These are phyloP conservation scores for Mythimna loreyi DNA, from an alignment of 2,888 invertebrate genomes.

Conservation along the genomic window DNA sequence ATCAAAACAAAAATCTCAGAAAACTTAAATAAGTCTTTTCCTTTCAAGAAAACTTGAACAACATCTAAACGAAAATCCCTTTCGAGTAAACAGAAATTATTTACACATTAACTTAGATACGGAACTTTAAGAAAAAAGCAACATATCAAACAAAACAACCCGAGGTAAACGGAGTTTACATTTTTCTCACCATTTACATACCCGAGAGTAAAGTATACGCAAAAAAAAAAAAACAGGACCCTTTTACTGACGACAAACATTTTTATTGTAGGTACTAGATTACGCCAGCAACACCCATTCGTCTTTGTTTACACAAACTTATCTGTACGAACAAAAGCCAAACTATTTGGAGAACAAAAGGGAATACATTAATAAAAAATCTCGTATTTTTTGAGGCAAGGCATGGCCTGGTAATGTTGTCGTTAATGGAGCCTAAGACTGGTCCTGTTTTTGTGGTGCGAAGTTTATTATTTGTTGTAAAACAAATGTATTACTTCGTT, in stretches of 20 bases:
- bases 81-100: conserved; percentile 12
- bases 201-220: conserved; percentile 16
- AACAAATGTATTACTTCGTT: conserved; percentile 12
- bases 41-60: not conserved
- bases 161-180: conserved; percentile 21
- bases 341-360: conserved; percentile 65
- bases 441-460: conserved; percentile 27
- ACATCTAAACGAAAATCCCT: not conserved
- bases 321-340: conserved; percentile 62
- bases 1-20: not conserved
- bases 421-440: conserved; percentile 51
- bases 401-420: conserved; percentile 44
- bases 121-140: conserved; percentile 3
- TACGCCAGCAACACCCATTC: conserved; percentile 49
- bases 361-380: conserved; percentile 65
- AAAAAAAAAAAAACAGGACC: conserved; percentile 36
- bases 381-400: conserved; percentile 42
- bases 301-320: conserved; percentile 61
- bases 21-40: not conserved
- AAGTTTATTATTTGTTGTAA: conserved; percentile 37
- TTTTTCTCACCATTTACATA: conserved; percentile 47
- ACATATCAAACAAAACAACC: conserved; percentile 46
- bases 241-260: conserved; percentile 49
- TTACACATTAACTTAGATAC: conserved; percentile 13
- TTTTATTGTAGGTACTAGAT: conserved; percentile 58